Conservation (phyloP, 2,888 invertebrate genomes). For the Xestia ashworthii region DNA sequence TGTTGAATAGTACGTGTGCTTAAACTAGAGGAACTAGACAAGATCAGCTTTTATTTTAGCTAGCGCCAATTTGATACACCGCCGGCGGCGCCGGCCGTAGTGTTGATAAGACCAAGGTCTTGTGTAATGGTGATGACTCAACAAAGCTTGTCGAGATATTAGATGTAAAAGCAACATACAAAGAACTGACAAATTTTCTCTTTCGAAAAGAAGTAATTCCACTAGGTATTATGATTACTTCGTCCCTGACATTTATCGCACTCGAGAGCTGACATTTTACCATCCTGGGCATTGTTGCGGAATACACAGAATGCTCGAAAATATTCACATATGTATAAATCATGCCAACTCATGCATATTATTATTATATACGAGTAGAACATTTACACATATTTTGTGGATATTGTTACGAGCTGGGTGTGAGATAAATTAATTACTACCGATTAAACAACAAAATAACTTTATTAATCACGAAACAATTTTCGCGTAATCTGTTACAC, state of each 20-base stretch:
- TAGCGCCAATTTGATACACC: neutral
- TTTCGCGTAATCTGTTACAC: no score
- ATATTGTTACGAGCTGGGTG: no score
- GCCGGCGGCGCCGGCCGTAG: no score
- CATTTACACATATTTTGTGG: neutral
- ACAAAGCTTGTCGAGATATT: neutral
- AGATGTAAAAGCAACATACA: neutral
- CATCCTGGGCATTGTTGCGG: constrained; percentile 19
- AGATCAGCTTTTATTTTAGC: neutral
- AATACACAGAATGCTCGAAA: constrained; percentile 3
- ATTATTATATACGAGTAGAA: no score
- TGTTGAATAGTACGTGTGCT: neutral
- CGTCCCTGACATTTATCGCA: constrained; percentile 51
- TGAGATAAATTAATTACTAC: no score
- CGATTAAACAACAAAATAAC: no score
- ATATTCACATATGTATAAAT: neutral
- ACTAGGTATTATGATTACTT: neutral
- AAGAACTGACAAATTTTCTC: neutral
- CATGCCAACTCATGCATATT: neutral
- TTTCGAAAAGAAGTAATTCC: constrained; percentile 8
- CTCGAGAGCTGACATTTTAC: constrained; percentile 45
- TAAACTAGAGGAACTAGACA: neutral
- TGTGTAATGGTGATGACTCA: neutral
- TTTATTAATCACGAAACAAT: no score
- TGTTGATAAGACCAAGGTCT: constrained; percentile 1